A percentile compares a stretch with the other conserved stretches of the same genome.
Evolutionary conservation across 2,888 invertebrate species (phyloP).

Genomic region (Gastrophysa polygoni): DNA sequence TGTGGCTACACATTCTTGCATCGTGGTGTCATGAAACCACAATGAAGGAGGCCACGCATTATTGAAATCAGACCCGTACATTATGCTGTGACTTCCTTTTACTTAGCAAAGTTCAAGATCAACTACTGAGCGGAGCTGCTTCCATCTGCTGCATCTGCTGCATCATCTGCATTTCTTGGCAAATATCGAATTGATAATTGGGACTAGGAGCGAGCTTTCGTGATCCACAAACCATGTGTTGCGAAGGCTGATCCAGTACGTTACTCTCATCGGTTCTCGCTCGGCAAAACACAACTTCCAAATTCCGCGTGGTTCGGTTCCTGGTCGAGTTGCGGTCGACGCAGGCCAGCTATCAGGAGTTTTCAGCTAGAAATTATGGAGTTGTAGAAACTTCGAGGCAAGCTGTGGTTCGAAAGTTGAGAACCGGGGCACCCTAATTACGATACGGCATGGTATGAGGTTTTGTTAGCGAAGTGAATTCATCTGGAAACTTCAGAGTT

Average conservation of each 20-base stretch:
- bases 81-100: too few species aligned
- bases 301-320: not conserved
- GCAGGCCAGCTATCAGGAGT: not conserved
- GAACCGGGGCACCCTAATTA: too few species aligned
- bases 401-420: not conserved
- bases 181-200: slow-evolving; percentile 43
- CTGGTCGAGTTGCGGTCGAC: not conserved
- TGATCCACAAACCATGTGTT: slow-evolving; percentile 49
- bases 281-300: not conserved
- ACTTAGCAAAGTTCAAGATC: too few species aligned
- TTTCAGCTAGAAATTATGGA: not conserved
- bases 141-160: slow-evolving; percentile 41
- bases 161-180: slow-evolving; percentile 50
- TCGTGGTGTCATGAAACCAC: too few species aligned
- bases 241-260: slow-evolving; percentile 50
- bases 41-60: too few species aligned
- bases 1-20: too few species aligned
- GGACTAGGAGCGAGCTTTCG: slow-evolving; percentile 21
- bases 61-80: too few species aligned
- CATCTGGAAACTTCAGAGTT: too few species aligned
- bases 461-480: too few species aligned
- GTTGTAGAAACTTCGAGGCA: not conserved
- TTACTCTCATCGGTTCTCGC: slow-evolving; percentile 41
- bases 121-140: not conserved
- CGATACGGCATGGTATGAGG: too few species aligned